Base-by-base conservation (phyloP, 2,113 vertebrate genomes). In the Amphiprion ocellaris region DNA sequence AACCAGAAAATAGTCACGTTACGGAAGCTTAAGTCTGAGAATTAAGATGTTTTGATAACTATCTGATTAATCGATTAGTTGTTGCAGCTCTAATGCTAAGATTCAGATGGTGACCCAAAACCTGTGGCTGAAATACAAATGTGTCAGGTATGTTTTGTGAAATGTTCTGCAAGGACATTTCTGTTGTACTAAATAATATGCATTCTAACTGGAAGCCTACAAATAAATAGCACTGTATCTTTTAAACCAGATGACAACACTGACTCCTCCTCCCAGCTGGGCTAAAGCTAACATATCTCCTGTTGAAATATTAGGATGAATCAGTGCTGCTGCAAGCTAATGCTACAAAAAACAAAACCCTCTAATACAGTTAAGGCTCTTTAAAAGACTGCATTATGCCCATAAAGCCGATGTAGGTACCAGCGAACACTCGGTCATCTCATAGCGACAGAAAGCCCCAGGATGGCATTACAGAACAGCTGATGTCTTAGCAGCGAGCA, bases 191-290 rank as follows among this genome's bases (percentile, higher is more conserved):
- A 44, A 44, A 14, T 12, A 44, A 44, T 44, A 44, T 44, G 11
- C 15, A 44, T 14, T 14, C 14, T 12, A 12, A 44, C 1, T 2
- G 11, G 49, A 52, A 17, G 24, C 54, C 4, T 3, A 6, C n/a
- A 12, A 49, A 49, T 21, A 15, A 17, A 23, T 66, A 53, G 16
- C 60, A 49, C 69, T 79, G 67, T 79, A 4, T 63, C 70, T 67
- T 86, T 86, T 62, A 78, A 73, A 67, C 5, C 26, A 37, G 53
- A 71, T 82, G 56, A 74, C 11, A 30, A 21, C 24, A 26, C 58
- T 17, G 50, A 66, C 74, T 79, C 71, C 16, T 74, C 52, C 74
- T 68, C 10, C 16, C 15, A 8, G 46, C 39, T 66, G 28, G 39
- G 62, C 47, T 49, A 15, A 6, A 17, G 47, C 47, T 15, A 49